phyloP scores from a whole-genome alignment of 2,797 vertebrate species.

The Halcyon smyrnensis region DNA sequence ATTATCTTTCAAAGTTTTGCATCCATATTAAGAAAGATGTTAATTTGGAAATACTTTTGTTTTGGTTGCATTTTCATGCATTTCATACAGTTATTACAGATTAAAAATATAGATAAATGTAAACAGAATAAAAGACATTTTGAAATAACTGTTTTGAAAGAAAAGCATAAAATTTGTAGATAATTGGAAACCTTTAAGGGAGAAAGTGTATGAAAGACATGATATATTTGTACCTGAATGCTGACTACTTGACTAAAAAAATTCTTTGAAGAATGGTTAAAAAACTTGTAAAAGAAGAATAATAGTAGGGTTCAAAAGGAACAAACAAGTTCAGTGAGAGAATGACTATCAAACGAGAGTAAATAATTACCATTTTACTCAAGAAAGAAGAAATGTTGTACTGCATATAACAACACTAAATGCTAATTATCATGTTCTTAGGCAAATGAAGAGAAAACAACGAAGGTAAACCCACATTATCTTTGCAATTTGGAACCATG shows the following conservation, averaged over 20 bases:
- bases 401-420: not conserved
- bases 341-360: not conserved
- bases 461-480: not conserved
- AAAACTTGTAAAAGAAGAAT: not conserved
- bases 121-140: not conserved
- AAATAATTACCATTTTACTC: not conserved
- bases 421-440: not conserved
- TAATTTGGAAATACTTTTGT: not conserved
- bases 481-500: not conserved
- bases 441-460: conserved; percentile 18
- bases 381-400: not conserved
- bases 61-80: not conserved
- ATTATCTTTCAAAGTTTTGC: not conserved
- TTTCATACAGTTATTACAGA: not conserved
- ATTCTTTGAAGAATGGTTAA: not conserved
- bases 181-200: conserved; percentile 3
- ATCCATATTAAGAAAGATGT: not conserved
- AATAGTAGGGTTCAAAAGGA: not conserved
- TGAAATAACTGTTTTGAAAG: conserved; percentile 12
- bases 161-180: not conserved
- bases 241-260: not conserved
- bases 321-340: not conserved
- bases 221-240: not conserved
- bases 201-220: not conserved
- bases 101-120: not conserved